Base-by-base conservation (phyloP, 2,113 vertebrate genomes). In the Tachysurus fulvidraco region DNA sequence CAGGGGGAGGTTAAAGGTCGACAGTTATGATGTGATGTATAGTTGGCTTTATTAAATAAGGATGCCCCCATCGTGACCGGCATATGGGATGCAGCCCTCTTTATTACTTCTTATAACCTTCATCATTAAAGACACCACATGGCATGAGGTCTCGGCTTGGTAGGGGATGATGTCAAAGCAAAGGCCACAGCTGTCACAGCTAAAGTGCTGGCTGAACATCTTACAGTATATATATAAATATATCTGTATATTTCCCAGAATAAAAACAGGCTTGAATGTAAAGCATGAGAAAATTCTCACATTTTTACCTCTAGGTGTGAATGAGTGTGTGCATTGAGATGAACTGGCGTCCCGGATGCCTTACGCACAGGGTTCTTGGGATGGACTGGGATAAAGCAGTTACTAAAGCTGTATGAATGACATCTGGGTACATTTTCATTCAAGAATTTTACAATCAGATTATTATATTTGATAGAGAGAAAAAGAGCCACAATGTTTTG, bases 21-120 rank as follows among this genome's bases (percentile, higher is more conserved):
- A 94, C 94, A 92, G 90, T 94, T 93, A 94, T 93, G 92, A 94
- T 91, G 92, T 91, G 93, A 94, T 92, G 92, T 91, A 94, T 93
- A 91, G 91, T 89, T 73, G 83, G 89, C 92, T 91, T 94, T 92
- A 93, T 95, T 93, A 92, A 93, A 94, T 93, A 93, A 93, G 92
- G 91, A 90, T 36, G 78, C 60, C 89, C 91, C 91, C 86, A 91
- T 93, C 92, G 92, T 88, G 91, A 88, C 85, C 90, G 90, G 93
- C 94, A 93, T 94, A 94, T 93, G 93, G 92, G 90, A 80, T 44
- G 19, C 60, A 76, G 81, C 77, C 85, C 77, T 62, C 85, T 83
- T 79, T 80, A 84, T 81, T 74, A 77, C 83, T 67, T n/a, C 46
- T 14, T 69, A 85, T 76, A 57, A 73, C 60, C 41, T 36, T 14